Evolutionary conservation across 1,140 invertebrate genomes (phyloP), one percentile per base, ranked within the genome.

Genomic region (Ceratina calcarata): DNA sequence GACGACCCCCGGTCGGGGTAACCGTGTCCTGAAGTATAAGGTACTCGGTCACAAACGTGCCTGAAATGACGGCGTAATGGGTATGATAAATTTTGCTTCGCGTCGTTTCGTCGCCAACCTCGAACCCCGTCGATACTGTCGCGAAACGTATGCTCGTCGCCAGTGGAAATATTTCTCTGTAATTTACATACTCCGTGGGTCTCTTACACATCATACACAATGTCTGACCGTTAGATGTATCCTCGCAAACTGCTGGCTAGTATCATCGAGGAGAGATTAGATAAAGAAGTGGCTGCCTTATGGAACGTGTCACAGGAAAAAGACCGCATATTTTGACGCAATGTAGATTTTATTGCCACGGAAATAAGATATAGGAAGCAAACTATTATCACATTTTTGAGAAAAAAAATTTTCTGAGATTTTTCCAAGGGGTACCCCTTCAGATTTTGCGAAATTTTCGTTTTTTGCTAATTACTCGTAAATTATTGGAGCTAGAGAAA

Each of bases 161-260:
- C n/a, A n/a, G 68, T 37, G 87, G 84, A 90, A 87, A 90, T 90
- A 88, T 89, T 87, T 85, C 88, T 76, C 74, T 79, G 79, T 84
- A 87, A 90, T 90, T 90, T 90, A 85, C 88, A 89, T 89, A 81
- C 77, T 70, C n/a, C 78, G 78, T 76, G 78, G 81, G 78, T 67
- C 85, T 76, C 65, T 49, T 85, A 61, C 80, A 82, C 67, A 64
- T 37, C 51, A 90, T 90, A 88, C 82, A 60, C 87, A 90, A 90
- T 89, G 82, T 68, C 60, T 45, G n/a, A 60, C 18, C 32, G 7
- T 7, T 51, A 60, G 24, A 69, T 37, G n/a, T 55, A 62, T 78
- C 71, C 45, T 45, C n/a, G 60, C 71, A 66, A 60, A 83, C 53
- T 71, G 45, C n/a, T n/a, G n/a, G n/a, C n/a, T n/a, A n/a, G n/a